These are phyloP conservation scores for Stercorarius parasiticus DNA, from an alignment of 2,113 vertebrate species.

Conservation along the genomic window DNA sequence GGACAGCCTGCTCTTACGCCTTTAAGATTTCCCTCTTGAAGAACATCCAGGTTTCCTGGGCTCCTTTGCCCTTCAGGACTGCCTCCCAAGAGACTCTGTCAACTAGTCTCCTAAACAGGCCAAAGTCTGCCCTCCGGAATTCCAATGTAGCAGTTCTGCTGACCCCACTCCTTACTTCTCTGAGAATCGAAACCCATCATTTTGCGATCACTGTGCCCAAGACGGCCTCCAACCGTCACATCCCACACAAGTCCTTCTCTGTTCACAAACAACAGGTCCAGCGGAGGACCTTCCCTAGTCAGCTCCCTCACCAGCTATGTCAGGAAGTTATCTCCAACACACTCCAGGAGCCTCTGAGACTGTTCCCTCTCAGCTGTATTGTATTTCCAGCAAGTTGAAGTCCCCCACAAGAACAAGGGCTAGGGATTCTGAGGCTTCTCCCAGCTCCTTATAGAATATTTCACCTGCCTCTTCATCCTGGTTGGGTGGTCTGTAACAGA, in stretches of 20 bases:
- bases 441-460: neutral
- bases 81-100: neutral
- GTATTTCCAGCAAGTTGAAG: neutral
- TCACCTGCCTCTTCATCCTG: neutral
- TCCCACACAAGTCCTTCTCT: neutral
- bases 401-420: neutral
- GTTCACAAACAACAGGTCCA: neutral
- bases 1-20: neutral
- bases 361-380: neutral
- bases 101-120: neutral
- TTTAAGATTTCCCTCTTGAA: neutral
- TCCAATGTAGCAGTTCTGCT: neutral
- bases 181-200: neutral
- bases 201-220: neutral
- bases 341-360: neutral
- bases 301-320: neutral
- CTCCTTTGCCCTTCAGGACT: neutral
- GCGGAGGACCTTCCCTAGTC: neutral
- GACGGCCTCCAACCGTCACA: neutral
- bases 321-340: neutral
- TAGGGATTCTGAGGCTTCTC: neutral
- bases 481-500: neutral
- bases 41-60: neutral
- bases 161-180: neutral
- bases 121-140: neutral